These are phyloP conservation scores for Xanthorhoe spadicearia DNA, from an alignment of 2,888 invertebrate species.

Conservation along the genomic window DNA sequence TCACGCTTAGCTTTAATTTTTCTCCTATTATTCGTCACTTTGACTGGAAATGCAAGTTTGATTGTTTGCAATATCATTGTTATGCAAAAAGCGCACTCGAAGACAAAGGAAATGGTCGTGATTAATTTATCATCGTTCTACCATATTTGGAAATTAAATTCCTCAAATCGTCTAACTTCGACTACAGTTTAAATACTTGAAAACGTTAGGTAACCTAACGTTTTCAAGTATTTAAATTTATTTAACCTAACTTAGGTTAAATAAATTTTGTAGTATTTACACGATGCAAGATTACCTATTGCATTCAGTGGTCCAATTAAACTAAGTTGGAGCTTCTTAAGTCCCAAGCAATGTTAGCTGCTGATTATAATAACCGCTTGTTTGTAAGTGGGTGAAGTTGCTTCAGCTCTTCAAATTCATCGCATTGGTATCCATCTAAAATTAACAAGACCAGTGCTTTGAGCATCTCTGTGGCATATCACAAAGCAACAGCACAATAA, in stretches of 20 bases:
- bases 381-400: background rate
- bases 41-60: too few relatives aligned
- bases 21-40: too few relatives aligned
- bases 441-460: constrained; percentile 29
- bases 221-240: too few relatives aligned
- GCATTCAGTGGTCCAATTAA: too few relatives aligned
- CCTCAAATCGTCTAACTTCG: too few relatives aligned
- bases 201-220: background rate
- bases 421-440: constrained; percentile 16
- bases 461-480: constrained; percentile 25
- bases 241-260: too few relatives aligned
- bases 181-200: background rate
- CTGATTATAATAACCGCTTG: background rate
- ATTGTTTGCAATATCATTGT: too few relatives aligned
- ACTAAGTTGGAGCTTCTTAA: too few relatives aligned
- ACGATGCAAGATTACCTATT: too few relatives aligned
- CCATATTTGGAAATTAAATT: background rate
- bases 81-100: background rate
- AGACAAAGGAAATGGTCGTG: background rate
- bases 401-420: constrained; percentile 16
- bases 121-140: too few relatives aligned
- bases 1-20: too few relatives aligned
- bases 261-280: too few relatives aligned
- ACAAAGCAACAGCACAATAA: constrained; percentile 16
- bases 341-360: background rate